Percentiles rank a stretch among this genome's conserved stretches.
Conservation (phyloP, 2,113 vertebrate genomes). For the Ifrita kowaldi region DNA sequence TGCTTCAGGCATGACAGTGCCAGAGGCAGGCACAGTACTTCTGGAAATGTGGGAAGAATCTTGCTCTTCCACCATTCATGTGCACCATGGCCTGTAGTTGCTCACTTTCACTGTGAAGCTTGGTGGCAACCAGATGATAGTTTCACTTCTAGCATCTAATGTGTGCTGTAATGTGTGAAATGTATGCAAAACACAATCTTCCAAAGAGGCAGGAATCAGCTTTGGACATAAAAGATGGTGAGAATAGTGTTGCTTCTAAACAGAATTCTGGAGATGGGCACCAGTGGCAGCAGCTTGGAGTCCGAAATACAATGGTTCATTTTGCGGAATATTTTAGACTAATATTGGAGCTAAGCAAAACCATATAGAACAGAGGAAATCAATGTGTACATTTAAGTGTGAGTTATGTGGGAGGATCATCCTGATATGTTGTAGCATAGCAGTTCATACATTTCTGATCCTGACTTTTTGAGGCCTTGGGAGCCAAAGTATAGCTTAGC, state of each 20-base stretch:
- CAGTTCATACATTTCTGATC: neutral
- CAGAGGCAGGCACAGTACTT: neutral
- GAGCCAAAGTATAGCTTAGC: neutral
- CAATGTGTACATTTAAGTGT: neutral
- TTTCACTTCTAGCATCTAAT: neutral
- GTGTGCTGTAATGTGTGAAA: neutral
- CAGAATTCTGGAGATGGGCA: neutral
- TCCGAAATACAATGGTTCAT: neutral
- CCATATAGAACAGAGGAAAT: neutral
- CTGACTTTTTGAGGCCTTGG: neutral
- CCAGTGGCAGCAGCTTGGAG: neutral
- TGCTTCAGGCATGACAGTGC: neutral
- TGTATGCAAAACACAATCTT: neutral
- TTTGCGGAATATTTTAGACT: neutral
- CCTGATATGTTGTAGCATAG: neutral
- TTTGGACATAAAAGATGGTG: neutral
- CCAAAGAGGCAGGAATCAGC: neutral
- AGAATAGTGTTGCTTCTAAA: neutral
- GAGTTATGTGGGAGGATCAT: neutral
- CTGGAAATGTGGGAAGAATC: neutral
- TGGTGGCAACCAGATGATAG: rapidly evolving
- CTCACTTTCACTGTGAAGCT: neutral
- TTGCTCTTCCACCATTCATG: neutral
- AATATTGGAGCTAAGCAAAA: neutral
- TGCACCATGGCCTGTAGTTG: neutral